Conservation (phyloP, 2,888 invertebrate genomes). For the Caenorhabditis zanzibari region DNA sequence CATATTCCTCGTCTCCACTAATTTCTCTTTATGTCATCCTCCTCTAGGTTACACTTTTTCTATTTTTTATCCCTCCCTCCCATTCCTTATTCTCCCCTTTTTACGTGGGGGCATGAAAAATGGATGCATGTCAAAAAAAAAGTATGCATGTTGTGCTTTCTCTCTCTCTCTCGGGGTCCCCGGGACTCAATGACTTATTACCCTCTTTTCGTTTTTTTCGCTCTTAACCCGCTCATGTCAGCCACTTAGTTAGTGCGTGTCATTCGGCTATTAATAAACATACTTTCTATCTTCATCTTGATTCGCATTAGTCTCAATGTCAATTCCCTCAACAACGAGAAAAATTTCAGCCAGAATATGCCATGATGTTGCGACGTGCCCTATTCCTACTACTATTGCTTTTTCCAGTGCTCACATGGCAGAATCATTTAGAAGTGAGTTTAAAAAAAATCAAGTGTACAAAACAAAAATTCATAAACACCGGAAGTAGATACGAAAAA, state of each 20-base stretch:
- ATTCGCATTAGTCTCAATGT: slow-evolving; percentile 48
- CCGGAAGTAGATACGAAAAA: slow-evolving; percentile 19
- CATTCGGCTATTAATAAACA: slow-evolving; percentile 37
- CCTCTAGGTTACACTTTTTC: slow-evolving; percentile 38
- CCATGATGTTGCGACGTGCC: slow-evolving; percentile 36
- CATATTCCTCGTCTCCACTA: neutral
- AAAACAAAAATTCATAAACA: neutral
- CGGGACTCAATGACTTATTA: slow-evolving; percentile 53
- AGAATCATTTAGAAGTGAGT: slow-evolving; percentile 52
- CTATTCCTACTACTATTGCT: slow-evolving; percentile 5
- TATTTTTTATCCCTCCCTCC: neutral
- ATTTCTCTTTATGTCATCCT: neutral
- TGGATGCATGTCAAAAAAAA: slow-evolving; percentile 61
- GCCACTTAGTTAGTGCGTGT: slow-evolving; percentile 32
- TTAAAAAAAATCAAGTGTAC: neutral
- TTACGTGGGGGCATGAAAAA: slow-evolving; percentile 57
- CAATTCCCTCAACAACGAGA: neutral
- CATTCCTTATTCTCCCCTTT: neutral
- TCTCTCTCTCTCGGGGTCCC: neutral
- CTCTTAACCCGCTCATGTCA: slow-evolving; percentile 13
- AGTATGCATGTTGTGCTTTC: slow-evolving; percentile 50
- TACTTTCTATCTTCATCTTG: slow-evolving; percentile 43
- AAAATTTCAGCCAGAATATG: slow-evolving; percentile 35
- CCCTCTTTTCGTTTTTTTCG: neutral
- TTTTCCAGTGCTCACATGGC: slow-evolving; percentile 46